phyloP scores from a whole-genome alignment of 2,888 invertebrate genomes.

The Altica lythri region DNA sequence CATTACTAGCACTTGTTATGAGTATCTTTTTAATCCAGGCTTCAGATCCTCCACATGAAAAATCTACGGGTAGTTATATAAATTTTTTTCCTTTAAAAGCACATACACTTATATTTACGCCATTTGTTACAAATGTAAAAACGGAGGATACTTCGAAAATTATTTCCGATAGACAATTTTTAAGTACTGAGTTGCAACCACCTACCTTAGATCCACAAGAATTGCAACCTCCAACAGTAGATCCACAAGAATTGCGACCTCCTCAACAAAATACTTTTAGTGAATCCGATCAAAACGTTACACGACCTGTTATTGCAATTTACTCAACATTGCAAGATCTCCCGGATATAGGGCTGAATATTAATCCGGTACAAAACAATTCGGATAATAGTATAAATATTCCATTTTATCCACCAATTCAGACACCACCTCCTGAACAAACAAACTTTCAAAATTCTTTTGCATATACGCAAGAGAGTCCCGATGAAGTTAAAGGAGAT shows the following conservation, averaged over 20 bases:
- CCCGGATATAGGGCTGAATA: not conserved
- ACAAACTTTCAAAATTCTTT: too few relatives aligned
- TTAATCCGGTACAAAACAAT: not conserved
- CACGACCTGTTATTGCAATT: slow-evolving; percentile 3
- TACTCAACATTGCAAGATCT: slow-evolving; percentile 20
- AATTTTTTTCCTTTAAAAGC: slow-evolving; percentile 35
- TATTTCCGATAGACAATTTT: slow-evolving; percentile 23
- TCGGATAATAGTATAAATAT: not conserved
- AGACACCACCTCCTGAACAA: slow-evolving; percentile 2
- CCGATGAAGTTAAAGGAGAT: not conserved
- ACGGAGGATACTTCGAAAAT: slow-evolving; percentile 4
- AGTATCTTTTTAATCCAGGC: slow-evolving; percentile 57
- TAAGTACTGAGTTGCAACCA: slow-evolving; percentile 25
- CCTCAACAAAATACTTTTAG: not conserved
- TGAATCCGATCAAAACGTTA: not conserved
- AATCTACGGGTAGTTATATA: slow-evolving; percentile 40
- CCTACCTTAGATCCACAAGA: slow-evolving; percentile 20
- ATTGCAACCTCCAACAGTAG: slow-evolving; percentile 6
- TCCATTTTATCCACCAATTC: slow-evolving; percentile 24
- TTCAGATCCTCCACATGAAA: slow-evolving; percentile 53
- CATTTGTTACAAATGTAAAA: not conserved
- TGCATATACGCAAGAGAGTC: too few relatives aligned
- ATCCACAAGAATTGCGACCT: slow-evolving; percentile 2
- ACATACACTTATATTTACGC: slow-evolving; percentile 4
- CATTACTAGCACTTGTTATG: slow-evolving; percentile 53